Evolutionary conservation across 2,113 vertebrate species (phyloP), one percentile per base, ranked within the genome.

Genomic region (Picathartes gymnocephalus): DNA sequence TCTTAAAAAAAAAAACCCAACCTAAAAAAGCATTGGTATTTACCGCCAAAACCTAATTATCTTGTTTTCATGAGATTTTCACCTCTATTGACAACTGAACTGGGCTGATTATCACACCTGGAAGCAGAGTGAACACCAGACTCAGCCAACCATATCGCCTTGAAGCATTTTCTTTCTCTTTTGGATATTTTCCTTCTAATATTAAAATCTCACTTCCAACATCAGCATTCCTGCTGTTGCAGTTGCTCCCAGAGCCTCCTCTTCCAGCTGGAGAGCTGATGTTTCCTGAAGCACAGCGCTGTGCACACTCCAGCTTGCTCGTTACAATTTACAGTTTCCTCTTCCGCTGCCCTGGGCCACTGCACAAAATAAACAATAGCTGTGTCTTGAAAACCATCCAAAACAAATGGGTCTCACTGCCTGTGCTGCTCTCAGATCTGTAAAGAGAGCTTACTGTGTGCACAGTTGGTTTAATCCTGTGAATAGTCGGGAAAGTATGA

Each of bases 391-490:
- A 96, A 91, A 92, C 35, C 28, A 27, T 94, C 88, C 77, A 93
- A 92, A 94, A 86, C 39, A 95, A 97, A 96, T 22, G 40, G 90
- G 60, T 95, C 73, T 95, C 1, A 0, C 74, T 95, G 94, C 79
- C 81, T 86, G 47, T 40, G 74, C 56, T 95, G 23, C 72, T 96
- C 92, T 94, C 71, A 94, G 35, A 92, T 94, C 86, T 56, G 72
- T 93, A 89, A 95, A 93, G 64, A 88, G n/a, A 74, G 21, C 65
- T 93, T 42, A 84, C 22, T 93, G 84, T 81, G 90, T 28, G 76
- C 83, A 97, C 70, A 92, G 79, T 88, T 92, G 76, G 81, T 97
- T 96, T 95, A 95, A 87, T 87, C 93, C 95, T 84, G 76, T 95
- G 81, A 86, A 88, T 95, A 86, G 40, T 72, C 91, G 93, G 74